A percentile compares a stretch with the other conserved stretches of the same genome.
Evolutionary conservation across 1,140 invertebrate species (phyloP).

Genomic region (Cotesia chilonis): DNA sequence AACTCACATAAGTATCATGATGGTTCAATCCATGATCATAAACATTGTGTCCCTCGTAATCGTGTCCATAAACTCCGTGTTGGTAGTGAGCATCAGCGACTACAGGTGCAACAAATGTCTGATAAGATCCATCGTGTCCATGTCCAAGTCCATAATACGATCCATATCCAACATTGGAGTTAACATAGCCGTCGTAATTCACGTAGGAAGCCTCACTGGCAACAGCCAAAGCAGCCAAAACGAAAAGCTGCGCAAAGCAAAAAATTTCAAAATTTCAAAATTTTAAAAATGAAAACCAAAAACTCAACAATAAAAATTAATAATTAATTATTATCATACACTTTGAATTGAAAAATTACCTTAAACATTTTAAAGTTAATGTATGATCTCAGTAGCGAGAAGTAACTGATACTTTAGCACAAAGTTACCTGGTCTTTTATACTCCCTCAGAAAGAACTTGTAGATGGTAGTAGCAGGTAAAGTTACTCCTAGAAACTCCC

Average conservation of each 20-base stretch:
- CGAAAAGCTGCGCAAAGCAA: conserved; percentile 41
- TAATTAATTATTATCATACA: not conserved
- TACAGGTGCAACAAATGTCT: conserved; percentile 26
- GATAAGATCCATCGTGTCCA: conserved; percentile 36
- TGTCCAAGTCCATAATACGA: conserved; percentile 28
- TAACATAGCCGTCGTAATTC: conserved; percentile 43
- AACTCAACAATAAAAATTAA: not conserved
- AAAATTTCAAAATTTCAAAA: not conserved
- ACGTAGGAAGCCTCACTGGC: conserved; percentile 46
- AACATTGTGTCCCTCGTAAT: conserved; percentile 37
- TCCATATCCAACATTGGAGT: conserved; percentile 34
- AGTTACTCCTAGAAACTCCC: not conserved
- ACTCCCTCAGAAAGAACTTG: conserved; percentile 5
- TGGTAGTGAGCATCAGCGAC: conserved; percentile 40
- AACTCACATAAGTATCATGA: conserved; percentile 43
- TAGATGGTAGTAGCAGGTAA: no score
- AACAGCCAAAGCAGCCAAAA: conserved; percentile 44
- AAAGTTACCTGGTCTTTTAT: conserved; percentile 28
- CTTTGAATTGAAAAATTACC: not conserved
- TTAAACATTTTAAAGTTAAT: conserved; percentile 25
- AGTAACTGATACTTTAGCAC: conserved; percentile 28
- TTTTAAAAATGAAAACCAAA: conserved; percentile 12
- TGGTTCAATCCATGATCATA: conserved; percentile 32
- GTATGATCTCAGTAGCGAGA: not conserved
- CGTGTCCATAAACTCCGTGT: conserved; percentile 36